A percentile compares a stretch with the other conserved stretches of the same genome.
Evolutionary conservation across 2,113 vertebrate genomes (phyloP).

Genomic region (Peromyscus polionotus): DNA sequence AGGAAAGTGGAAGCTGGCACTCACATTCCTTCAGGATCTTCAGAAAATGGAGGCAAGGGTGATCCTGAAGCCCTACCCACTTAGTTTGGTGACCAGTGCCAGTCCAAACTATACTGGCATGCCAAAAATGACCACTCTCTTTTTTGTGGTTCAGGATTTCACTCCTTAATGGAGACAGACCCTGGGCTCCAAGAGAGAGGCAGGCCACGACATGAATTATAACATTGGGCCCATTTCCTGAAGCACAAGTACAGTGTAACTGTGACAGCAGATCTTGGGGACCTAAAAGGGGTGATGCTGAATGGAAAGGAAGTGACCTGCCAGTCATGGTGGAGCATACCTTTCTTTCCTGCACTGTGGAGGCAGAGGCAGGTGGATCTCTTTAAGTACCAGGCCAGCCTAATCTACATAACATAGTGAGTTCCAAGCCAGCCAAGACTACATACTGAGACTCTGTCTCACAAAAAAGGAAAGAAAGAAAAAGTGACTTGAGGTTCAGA

Average conservation of each 20-base stretch:
- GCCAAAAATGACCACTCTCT: constrained; percentile 43
- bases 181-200: neutral
- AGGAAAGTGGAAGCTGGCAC: constrained; percentile 30
- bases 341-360: neutral
- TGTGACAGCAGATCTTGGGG: neutral
- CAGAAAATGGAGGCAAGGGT: constrained; percentile 60
- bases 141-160: constrained; percentile 29
- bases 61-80: neutral
- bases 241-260: constrained; percentile 5
- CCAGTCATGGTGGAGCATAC: neutral
- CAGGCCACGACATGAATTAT: constrained; percentile 6
- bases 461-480: no score
- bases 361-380: neutral
- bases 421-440: neutral
- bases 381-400: neutral
- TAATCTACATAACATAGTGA: neutral
- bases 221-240: neutral
- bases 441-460: neutral
- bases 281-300: neutral
- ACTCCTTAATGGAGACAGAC: neutral
- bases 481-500: neutral
- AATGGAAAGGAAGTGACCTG: neutral
- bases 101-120: neutral
- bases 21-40: constrained; percentile 61
- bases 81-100: neutral